Conservation (phyloP, 2,113 vertebrate species). For the Oreochromis tanganicae region DNA sequence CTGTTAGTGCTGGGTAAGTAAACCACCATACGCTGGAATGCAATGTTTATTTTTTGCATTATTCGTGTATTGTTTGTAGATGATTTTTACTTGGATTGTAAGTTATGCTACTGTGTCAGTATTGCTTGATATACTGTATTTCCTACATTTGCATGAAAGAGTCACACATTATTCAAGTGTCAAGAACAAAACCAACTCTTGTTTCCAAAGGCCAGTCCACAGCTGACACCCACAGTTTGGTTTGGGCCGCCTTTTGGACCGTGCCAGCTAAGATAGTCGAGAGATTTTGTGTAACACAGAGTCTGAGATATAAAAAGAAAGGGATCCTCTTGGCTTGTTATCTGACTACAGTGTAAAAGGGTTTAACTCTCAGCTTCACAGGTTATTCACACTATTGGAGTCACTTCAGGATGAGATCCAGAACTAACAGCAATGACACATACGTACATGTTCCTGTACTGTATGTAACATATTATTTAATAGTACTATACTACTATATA, state of each 20-base stretch:
- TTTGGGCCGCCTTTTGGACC: neutral
- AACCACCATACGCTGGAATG: neutral
- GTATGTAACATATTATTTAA: neutral
- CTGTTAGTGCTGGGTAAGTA: conserved; percentile 77
- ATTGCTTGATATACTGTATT: neutral
- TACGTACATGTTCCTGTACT: neutral
- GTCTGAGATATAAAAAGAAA: conserved; percentile 4
- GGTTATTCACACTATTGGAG: neutral
- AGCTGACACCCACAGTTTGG: neutral
- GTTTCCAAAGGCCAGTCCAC: neutral
- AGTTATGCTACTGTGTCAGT: neutral
- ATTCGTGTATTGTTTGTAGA: neutral
- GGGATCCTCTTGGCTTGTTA: neutral
- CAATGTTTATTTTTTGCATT: neutral
- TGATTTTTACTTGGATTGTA: neutral
- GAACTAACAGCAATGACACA: neutral
- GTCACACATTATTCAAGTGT: neutral
- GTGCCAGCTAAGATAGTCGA: neutral
- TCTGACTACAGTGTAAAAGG: neutral
- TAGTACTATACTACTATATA: neutral
- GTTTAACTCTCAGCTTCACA: neutral
- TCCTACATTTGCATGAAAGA: neutral
- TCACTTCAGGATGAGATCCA: neutral
- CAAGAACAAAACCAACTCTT: neutral
- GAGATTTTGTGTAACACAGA: neutral